Evolutionary conservation across 2,888 invertebrate species (phyloP), one percentile per base, ranked within the genome.

Genomic region (Drosophila setosimentum): DNA sequence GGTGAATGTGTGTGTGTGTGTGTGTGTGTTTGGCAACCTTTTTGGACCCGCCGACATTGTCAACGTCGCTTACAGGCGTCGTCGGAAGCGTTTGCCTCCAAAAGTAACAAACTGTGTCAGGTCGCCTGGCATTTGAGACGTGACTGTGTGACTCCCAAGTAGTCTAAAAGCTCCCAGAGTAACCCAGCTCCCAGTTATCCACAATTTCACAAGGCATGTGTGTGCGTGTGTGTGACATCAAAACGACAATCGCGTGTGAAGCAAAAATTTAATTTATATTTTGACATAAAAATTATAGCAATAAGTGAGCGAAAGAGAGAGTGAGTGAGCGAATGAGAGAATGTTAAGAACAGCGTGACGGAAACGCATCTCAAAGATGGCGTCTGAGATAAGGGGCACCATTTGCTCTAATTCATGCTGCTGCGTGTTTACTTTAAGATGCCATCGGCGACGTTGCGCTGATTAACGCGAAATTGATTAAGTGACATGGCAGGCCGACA

Each of bases 71-170:
- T 86, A 76, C 81, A 80, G 80, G 74, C 74, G 69, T 81, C 76
- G 64, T 54, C 60, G 69, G 68, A 59, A 81, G 64, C 84, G 68
- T 73, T 84, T 87, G 73, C 75, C 86, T 55, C 35, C 80, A 79
- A 86, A 84, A 87, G 88, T 91, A 90, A 90, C 87, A 90, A 91
- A 90, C 82, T 88, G 83, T 91, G 91, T 89, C 91, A 91, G 90
- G 78, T 87, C 73, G 80, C 83, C 76, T 81, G 86, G 86, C 84
- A 78, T 80, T 78, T 77, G 83, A 83, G 87, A 91, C 90, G 91
- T 91, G 90, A 89, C 91, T 90, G 80, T 87, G 72, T 74, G 85
- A 89, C 89, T 81, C 74, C 63, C 51, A 42, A 64, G 45, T 68
- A 77, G 65, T 77, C 64, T 18, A 80, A 76, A 67, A 63, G 80